Conservation (phyloP, 1,140 invertebrate genomes). For the Tetramorium alpestre region DNA sequence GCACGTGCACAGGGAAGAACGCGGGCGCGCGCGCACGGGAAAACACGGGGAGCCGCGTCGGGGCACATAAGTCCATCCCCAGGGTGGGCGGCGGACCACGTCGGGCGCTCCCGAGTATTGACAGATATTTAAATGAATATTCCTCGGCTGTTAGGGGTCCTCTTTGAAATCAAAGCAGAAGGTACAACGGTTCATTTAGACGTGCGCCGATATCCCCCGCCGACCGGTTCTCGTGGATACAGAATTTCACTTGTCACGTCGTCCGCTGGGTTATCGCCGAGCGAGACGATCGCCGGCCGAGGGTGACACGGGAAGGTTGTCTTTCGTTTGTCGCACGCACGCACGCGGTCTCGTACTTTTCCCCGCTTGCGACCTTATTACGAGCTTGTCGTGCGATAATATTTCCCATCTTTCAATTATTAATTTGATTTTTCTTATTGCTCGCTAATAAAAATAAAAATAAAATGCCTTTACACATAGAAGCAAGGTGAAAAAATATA, state of each 20-base stretch:
- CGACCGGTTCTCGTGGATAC: constrained; percentile 66
- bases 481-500: not conserved
- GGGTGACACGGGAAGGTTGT: constrained; percentile 47
- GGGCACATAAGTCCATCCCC: constrained; percentile 80
- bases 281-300: constrained; percentile 61
- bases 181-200: constrained; percentile 79
- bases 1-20: constrained; percentile 47
- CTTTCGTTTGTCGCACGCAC: constrained; percentile 68
- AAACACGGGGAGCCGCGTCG: constrained; percentile 54
- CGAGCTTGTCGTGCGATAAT: not conserved
- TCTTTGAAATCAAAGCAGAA: constrained; percentile 83
- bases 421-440: not conserved
- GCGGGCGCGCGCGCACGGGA: constrained; percentile 43
- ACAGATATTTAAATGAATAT: constrained; percentile 86
- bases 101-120: constrained; percentile 79
- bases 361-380: constrained; percentile 43
- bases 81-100: constrained; percentile 70
- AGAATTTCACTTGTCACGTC: constrained; percentile 80
- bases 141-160: constrained; percentile 78
- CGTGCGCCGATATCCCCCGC: constrained; percentile 75
- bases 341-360: constrained; percentile 59
- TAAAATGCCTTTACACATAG: not conserved
- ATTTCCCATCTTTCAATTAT: not conserved
- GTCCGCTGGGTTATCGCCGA: constrained; percentile 67
- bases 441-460: not conserved